Conservation (phyloP, 2,113 vertebrate genomes). For the Oncorhynchus tshawytscha region DNA sequence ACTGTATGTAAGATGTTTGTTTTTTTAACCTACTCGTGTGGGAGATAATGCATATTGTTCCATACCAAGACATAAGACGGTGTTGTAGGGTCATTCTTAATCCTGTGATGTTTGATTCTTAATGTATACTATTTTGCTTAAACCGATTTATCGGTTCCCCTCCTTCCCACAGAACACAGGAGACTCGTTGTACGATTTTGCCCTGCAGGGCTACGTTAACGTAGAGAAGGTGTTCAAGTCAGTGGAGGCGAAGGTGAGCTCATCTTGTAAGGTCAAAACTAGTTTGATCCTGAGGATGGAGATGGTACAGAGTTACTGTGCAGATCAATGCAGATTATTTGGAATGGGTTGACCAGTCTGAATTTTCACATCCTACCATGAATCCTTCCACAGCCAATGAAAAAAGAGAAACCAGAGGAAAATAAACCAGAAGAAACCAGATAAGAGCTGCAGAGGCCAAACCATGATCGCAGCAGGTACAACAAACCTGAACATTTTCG, state of each 20-base stretch:
- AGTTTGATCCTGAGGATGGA: background rate
- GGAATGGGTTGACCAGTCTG: background rate
- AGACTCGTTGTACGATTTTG: constrained; percentile 60
- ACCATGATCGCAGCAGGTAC: constrained; percentile 10
- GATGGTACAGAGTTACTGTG: background rate
- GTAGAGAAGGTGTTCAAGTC: constrained; percentile 56
- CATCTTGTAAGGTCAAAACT: background rate
- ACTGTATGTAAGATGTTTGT: background rate
- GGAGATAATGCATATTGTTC: no score
- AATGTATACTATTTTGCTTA: background rate
- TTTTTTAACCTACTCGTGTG: background rate
- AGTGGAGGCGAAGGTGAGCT: constrained; percentile 14
- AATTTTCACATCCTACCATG: background rate
- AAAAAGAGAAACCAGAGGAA: background rate
- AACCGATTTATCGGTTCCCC: background rate
- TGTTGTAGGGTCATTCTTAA: no score
- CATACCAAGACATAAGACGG: background rate
- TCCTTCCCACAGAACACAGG: constrained; percentile 37
- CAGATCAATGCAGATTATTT: background rate
- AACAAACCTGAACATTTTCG: background rate
- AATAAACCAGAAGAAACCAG: background rate
- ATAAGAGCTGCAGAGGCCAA: background rate
- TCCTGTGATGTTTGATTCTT: background rate
- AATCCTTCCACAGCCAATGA: background rate
- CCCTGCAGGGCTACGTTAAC: constrained; percentile 61